These are phyloP conservation scores for Ligdia adustata DNA, from an alignment of 2,888 invertebrate species.

Conservation along the genomic window DNA sequence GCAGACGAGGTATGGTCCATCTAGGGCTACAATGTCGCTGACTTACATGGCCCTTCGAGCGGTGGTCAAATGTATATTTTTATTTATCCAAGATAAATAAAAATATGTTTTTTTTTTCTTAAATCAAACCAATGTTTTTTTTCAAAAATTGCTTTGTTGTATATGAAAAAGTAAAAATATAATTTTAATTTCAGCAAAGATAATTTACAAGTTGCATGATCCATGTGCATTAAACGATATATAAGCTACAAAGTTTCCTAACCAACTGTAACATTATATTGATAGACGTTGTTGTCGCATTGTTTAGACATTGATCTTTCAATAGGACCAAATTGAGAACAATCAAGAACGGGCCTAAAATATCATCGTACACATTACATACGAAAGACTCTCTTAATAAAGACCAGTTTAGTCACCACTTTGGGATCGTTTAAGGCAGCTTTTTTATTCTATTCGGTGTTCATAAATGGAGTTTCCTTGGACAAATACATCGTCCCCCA, in stretches of 20 bases:
- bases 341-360: conserved; percentile 48
- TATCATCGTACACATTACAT: conserved; percentile 42
- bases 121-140: too few species aligned
- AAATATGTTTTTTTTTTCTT: too few species aligned
- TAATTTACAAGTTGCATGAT: too few species aligned
- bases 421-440: conserved; percentile 13
- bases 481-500: conserved; percentile 16
- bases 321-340: conserved; percentile 53
- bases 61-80: too few species aligned
- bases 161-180: too few species aligned
- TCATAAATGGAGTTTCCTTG: conserved; percentile 18
- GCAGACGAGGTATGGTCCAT: too few species aligned
- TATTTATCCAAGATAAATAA: too few species aligned
- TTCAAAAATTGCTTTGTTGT: too few species aligned
- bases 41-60: too few species aligned
- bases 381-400: conserved; percentile 20
- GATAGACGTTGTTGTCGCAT: conserved; percentile 36
- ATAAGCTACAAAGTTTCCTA: neutral
- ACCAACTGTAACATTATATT: conserved; percentile 20
- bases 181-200: too few species aligned
- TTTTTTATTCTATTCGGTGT: conserved; percentile 5
- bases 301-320: conserved; percentile 48
- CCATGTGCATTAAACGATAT: neutral
- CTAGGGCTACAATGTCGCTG: too few species aligned
- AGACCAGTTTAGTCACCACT: conserved; percentile 24